phyloP scores from a whole-genome alignment of 2,113 vertebrate species.

The Diphyllodes magnificus region DNA sequence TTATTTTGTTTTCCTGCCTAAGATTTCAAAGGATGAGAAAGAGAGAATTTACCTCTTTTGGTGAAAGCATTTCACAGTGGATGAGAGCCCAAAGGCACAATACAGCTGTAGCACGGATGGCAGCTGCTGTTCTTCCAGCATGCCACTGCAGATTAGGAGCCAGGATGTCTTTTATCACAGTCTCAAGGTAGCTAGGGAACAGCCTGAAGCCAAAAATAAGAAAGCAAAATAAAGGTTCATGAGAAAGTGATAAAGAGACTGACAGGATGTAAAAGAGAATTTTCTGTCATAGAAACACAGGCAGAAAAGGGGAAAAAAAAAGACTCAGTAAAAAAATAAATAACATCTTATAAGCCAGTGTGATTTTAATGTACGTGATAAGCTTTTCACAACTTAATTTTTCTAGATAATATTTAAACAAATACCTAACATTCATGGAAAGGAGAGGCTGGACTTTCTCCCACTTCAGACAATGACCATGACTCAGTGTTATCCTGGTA shows the following conservation, averaged over 20 bases:
- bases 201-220: conserved; percentile 69
- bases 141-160: conserved; percentile 92
- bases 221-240: conserved; percentile 16
- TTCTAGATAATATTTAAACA: conserved; percentile 2
- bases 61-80: conserved; percentile 71
- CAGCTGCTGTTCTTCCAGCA: conserved; percentile 84
- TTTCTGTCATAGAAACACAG: background rate
- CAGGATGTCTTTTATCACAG: conserved; percentile 80
- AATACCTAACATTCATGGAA: background rate
- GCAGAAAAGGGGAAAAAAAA: background rate
- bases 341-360: background rate
- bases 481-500: background rate
- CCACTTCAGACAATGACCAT: background rate
- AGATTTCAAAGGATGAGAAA: background rate
- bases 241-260: conserved; percentile 44
- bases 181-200: conserved; percentile 77
- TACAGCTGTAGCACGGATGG: conserved; percentile 85
- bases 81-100: conserved; percentile 89
- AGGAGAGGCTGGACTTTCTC: background rate
- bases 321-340: background rate
- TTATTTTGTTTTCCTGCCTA: background rate
- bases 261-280: background rate
- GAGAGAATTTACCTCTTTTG: conserved; percentile 75
- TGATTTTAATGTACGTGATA: background rate
- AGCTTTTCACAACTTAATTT: conserved; percentile 15